A percentile compares a stretch with the other conserved stretches of the same genome.
Conservation (phyloP, 1,140 invertebrate species). For the Elymnias hypermnestra region DNA sequence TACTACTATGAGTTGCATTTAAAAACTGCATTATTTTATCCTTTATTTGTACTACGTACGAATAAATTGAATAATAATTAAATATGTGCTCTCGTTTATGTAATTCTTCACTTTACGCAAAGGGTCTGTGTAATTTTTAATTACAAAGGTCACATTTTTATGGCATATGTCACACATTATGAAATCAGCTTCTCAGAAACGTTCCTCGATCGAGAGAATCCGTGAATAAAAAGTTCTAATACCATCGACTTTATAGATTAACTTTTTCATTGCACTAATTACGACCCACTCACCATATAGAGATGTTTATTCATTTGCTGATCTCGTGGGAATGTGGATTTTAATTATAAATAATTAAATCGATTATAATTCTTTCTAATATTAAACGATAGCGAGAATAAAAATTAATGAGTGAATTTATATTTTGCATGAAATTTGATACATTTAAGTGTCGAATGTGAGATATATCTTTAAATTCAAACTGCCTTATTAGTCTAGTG, state of each 20-base stretch:
- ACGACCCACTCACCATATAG: constrained; percentile 39
- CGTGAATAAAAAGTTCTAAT: constrained; percentile 38
- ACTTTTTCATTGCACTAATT: constrained; percentile 47
- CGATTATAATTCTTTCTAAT: too few relatives aligned
- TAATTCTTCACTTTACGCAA: too few relatives aligned
- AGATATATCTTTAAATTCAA: too few relatives aligned
- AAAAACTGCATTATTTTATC: too few relatives aligned
- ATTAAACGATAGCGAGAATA: too few relatives aligned
- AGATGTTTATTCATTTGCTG: constrained; percentile 31
- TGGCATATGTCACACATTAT: constrained; percentile 20
- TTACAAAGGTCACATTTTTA: neutral
- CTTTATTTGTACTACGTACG: too few relatives aligned
- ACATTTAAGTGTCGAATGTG: too few relatives aligned
- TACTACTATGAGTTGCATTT: too few relatives aligned
- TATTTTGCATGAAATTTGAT: too few relatives aligned
- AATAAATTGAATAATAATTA: too few relatives aligned
- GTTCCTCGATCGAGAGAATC: constrained; percentile 19
- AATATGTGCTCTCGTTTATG: too few relatives aligned
- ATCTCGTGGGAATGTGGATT: constrained; percentile 40
- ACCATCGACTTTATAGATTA: constrained; percentile 40
- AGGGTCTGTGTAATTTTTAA: neutral
- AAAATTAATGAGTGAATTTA: neutral
- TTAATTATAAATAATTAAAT: constrained; percentile 51
- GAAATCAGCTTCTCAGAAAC: constrained; percentile 36
- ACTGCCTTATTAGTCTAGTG: too few relatives aligned